phyloP scores from a whole-genome alignment of 2,888 invertebrate genomes.

The Lithophane leautieri region DNA sequence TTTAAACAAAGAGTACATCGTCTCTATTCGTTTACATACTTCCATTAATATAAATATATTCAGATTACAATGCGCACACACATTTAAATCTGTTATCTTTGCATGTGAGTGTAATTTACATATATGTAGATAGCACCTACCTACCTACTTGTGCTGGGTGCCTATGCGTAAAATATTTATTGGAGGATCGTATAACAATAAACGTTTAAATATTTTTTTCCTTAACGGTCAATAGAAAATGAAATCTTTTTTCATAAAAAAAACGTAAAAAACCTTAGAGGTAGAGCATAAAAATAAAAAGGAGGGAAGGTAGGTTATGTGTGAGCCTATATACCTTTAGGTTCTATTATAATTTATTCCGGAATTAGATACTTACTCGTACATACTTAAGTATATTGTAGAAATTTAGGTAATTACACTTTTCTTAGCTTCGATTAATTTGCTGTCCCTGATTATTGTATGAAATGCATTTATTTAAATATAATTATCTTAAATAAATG shows the following conservation, averaged over 20 bases:
- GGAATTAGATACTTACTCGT: background rate
- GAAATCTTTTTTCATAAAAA: background rate
- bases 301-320: background rate
- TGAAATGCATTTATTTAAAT: background rate
- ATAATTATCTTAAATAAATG: too few relatives aligned
- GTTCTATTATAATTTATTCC: slow-evolving; percentile 9
- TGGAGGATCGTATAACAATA: background rate
- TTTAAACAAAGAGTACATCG: slow-evolving; percentile 71
- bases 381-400: background rate
- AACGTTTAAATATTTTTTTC: background rate
- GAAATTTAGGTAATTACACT: too few relatives aligned
- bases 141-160: background rate
- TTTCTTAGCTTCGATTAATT: slow-evolving; percentile 1
- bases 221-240: background rate
- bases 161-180: background rate
- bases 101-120: slow-evolving; percentile 4
- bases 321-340: background rate
- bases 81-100: slow-evolving; percentile 33
- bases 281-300: background rate
- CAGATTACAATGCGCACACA: slow-evolving; percentile 40
- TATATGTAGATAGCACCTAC: background rate
- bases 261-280: background rate
- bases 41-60: slow-evolving; percentile 44
- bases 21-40: slow-evolving; percentile 46
- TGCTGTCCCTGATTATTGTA: background rate